These are phyloP conservation scores for Bombylius discolor DNA, from an alignment of 2,888 invertebrate species.

Conservation along the genomic window DNA sequence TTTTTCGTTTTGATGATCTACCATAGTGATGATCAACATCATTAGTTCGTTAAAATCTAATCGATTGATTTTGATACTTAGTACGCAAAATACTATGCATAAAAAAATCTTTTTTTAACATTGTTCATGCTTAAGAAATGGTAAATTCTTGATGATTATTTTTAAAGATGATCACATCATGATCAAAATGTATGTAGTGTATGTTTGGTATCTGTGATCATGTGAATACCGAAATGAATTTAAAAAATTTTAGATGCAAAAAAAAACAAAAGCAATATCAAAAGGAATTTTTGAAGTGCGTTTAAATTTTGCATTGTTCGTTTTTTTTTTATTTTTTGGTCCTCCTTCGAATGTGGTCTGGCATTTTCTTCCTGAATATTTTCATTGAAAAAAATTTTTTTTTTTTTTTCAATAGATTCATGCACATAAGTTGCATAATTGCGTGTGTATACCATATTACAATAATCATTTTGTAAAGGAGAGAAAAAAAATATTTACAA, in stretches of 20 bases:
- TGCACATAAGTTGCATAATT: no score
- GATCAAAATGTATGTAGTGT: background rate
- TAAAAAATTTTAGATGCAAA: slow-evolving; percentile 19
- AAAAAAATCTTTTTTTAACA: no score
- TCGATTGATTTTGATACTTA: background rate
- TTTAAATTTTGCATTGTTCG: slow-evolving; percentile 17
- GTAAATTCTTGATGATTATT: no score
- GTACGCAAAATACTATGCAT: no score
- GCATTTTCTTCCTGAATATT: no score
- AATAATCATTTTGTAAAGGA: no score
- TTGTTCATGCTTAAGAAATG: no score
- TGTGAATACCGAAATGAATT: slow-evolving; percentile 12
- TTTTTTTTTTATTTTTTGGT: background rate
- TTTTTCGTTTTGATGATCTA: background rate
- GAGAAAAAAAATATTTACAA: no score
- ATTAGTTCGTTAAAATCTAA: background rate
- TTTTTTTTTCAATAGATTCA: no score
- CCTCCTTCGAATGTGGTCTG: no score
- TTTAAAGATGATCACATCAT: background rate
- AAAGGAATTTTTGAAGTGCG: slow-evolving; percentile 18
- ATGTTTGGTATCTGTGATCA: background rate
- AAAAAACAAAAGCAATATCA: slow-evolving; percentile 17
- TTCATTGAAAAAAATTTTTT: no score
- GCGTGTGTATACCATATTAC: no score
- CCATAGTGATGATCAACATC: background rate